phyloP scores from a whole-genome alignment of 2,797 vertebrate genomes.

The Cyclura pinguis region DNA sequence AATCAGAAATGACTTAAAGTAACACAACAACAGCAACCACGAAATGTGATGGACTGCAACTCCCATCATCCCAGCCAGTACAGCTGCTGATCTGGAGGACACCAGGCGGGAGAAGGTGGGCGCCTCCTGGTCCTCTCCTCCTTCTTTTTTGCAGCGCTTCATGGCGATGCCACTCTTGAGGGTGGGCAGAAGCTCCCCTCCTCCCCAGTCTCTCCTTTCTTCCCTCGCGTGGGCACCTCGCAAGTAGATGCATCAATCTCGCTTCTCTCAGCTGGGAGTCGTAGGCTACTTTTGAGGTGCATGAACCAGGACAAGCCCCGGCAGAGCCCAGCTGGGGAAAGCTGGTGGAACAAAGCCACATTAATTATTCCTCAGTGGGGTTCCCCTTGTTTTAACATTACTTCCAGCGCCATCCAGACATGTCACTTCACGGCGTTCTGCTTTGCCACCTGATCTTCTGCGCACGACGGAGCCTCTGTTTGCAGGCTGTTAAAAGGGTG shows the following conservation, averaged over 20 bases:
- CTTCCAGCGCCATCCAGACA: conserved; percentile 40
- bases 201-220: background rate
- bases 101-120: too few relatives aligned
- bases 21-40: too few relatives aligned
- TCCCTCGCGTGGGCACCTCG: background rate
- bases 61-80: too few relatives aligned
- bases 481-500: background rate
- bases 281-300: background rate
- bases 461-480: background rate
- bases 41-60: too few relatives aligned
- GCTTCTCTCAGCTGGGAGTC: fast-evolving
- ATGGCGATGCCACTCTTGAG: too few relatives aligned
- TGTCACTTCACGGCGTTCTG: background rate
- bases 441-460: conserved; percentile 27
- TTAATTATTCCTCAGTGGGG: conserved; percentile 44
- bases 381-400: conserved; percentile 29
- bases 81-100: too few relatives aligned
- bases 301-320: conserved; percentile 19
- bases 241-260: fast-evolving
- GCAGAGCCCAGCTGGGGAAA: background rate
- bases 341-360: background rate
- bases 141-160: background rate
- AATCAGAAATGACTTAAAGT: too few relatives aligned
- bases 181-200: background rate
- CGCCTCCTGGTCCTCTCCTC: background rate